Evolutionary conservation across 1,140 invertebrate species (phyloP).

Genomic region (Penaeus vannamei): DNA sequence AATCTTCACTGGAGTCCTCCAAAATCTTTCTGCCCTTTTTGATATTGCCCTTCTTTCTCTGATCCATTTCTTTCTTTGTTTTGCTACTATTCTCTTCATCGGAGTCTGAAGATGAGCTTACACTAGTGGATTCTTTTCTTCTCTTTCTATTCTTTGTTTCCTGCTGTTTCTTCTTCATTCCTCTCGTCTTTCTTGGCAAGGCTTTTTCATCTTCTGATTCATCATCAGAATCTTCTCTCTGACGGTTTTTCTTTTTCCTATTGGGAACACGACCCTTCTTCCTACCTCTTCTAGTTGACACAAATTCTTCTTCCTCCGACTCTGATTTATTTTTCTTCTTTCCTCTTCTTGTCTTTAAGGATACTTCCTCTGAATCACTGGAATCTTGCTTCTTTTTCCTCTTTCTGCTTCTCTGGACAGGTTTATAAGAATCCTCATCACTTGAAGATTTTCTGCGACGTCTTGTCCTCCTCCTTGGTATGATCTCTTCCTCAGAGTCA

Average conservation of each 20-base stretch:
- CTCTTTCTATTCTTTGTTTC: conserved; percentile 46
- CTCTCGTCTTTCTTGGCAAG: conserved; percentile 45
- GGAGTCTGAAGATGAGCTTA: conserved; percentile 45
- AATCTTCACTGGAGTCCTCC: conserved; percentile 57
- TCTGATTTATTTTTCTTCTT: conserved; percentile 57
- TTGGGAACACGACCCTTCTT: conserved; percentile 45
- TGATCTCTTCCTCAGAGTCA: conserved; percentile 57
- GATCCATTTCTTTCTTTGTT: conserved; percentile 32
- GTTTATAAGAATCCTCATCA: conserved; percentile 59
- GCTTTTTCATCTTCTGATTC: conserved; percentile 44
- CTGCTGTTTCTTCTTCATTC: conserved; percentile 49
- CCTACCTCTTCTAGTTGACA: conserved; percentile 53
- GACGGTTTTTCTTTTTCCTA: conserved; percentile 65
- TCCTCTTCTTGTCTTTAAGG: conserved; percentile 32
- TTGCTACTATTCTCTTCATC: conserved; percentile 27
- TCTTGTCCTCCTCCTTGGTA: conserved; percentile 45
- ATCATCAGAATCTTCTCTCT: conserved; percentile 59
- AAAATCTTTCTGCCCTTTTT: conserved; percentile 9
- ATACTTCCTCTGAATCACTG: conserved; percentile 49
- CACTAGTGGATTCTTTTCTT: conserved; percentile 45
- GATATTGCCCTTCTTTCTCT: conserved; percentile 33
- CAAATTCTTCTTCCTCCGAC: conserved; percentile 57
- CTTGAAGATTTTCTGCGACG: conserved; percentile 62
- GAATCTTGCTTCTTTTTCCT: conserved; percentile 61
- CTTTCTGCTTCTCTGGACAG: conserved; percentile 43